phyloP scores from a whole-genome alignment of 2,797 vertebrate genomes.

The Sparidentex hasta region DNA sequence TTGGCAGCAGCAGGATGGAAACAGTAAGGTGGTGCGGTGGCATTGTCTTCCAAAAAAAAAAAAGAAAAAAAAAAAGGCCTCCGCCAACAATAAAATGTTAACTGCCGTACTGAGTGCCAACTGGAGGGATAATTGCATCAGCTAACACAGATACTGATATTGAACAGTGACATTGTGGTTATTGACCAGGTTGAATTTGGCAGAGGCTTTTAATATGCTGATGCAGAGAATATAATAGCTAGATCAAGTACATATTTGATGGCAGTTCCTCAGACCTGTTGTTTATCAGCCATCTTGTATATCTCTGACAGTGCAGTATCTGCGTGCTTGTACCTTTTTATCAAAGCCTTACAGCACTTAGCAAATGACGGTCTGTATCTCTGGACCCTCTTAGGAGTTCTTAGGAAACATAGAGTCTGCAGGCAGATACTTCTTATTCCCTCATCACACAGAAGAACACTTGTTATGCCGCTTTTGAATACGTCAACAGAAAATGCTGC shows the following conservation, averaged over 20 bases:
- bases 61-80: constrained; percentile 31
- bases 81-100: constrained; percentile 68
- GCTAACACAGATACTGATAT: constrained; percentile 67
- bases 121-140: constrained; percentile 73
- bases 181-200: constrained; percentile 58
- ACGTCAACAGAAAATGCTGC: not conserved
- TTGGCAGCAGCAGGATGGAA: constrained; percentile 80
- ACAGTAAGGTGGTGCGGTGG: constrained; percentile 67
- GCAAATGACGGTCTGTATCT: not conserved
- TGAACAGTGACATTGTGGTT: constrained; percentile 70
- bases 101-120: constrained; percentile 72
- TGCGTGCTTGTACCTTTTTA: not conserved
- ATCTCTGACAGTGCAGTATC: not conserved
- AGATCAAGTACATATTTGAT: constrained; percentile 17
- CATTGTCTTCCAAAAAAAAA: constrained; percentile 47
- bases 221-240: constrained; percentile 40
- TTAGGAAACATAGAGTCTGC: constrained; percentile 1
- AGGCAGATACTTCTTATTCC: not conserved
- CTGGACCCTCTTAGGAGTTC: not conserved
- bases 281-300: not conserved
- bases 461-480: not conserved
- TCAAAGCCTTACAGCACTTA: not conserved
- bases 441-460: not conserved
- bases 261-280: not conserved
- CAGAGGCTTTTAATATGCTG: constrained; percentile 67